Evolutionary conservation across 2,113 vertebrate genomes (phyloP).

Genomic region (Sardina pilchardus): DNA sequence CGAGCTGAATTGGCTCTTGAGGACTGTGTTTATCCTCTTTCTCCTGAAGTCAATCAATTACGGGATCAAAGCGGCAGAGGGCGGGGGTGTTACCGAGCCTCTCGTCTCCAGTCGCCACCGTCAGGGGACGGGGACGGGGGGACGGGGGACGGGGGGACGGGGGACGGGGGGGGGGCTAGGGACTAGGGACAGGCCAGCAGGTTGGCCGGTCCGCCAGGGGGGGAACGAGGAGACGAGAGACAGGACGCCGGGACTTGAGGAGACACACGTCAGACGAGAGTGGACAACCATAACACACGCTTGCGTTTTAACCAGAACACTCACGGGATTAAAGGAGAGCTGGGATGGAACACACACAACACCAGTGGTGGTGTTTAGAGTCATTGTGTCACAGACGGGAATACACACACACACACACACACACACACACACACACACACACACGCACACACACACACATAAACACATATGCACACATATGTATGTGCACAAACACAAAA

Average conservation of each 20-base stretch:
- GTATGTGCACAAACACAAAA: constrained; percentile 3
- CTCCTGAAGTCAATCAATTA: constrained; percentile 83
- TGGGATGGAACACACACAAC: constrained; percentile 48
- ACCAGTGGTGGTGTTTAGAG: neutral
- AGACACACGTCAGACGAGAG: constrained; percentile 57
- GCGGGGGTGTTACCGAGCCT: constrained; percentile 66
- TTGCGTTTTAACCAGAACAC: constrained; percentile 65
- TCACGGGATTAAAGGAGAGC: constrained; percentile 53
- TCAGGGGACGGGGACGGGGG: neutral
- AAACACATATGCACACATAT: constrained; percentile 18
- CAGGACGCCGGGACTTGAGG: constrained; percentile 44
- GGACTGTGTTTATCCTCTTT: constrained; percentile 70
- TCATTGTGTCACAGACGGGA: neutral
- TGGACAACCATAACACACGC: constrained; percentile 68
- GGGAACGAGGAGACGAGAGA: neutral
- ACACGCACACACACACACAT: constrained; percentile 28
- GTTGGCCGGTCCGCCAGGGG: neutral
- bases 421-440: neutral
- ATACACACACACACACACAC: neutral
- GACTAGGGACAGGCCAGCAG: neutral
- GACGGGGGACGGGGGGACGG: neutral
- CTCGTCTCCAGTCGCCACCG: neutral
- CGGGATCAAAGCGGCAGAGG: constrained; percentile 75
- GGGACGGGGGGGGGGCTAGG: constrained; percentile 1
- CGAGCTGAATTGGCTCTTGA: constrained; percentile 73